Base-by-base conservation (phyloP, 2,888 invertebrate species). In the Orgyia antiqua region DNA sequence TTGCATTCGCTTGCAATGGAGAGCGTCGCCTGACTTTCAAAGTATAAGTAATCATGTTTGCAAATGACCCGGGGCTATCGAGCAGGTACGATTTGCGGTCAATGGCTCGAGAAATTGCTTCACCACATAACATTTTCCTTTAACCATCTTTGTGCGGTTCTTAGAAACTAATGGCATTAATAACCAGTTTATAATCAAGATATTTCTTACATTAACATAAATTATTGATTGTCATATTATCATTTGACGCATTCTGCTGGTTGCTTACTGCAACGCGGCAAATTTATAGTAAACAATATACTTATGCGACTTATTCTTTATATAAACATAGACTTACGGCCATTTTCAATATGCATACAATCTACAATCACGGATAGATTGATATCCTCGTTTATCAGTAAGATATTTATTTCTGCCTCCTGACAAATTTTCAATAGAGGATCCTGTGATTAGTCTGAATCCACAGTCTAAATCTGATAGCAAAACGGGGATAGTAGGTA, bases 91-190 rank as follows among this genome's bases (percentile, higher is more conserved):
- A 66, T 75, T 70, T 64, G 67, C 62, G 75, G 77, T 64, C 72
- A 69, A 62, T 66, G 72, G 60, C 69, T 68, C 55, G 61, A 68
- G 68, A 68, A 66, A 69, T 66, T 70, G 64, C 62, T 61, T 38
- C 36, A 15, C 43, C 48, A 53, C 30, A 36, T 37, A 46, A 52
- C 43, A 53, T 51, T 58, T 52, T 52, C 36, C 33, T 39, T 31
- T 33, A 37, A 41, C 51, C 8, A 47, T 55, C 45, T 45, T 40
- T 38, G 29, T 31, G 44, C 46, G 44, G 45, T 36, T 42, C 38
- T 41, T 44, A 11, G 27, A 42, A 21, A 37, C 28, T 40, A 46
- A 49, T 46, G 44, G 34, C 33, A 37, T 32, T 33, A 35, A 37
- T 35, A 44, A 36, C 26, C 28, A 34, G 42, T 36, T 46, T 44